These are phyloP conservation scores for Bactericera cockerelli DNA, from an alignment of 1,140 invertebrate genomes.

Conservation along the genomic window DNA sequence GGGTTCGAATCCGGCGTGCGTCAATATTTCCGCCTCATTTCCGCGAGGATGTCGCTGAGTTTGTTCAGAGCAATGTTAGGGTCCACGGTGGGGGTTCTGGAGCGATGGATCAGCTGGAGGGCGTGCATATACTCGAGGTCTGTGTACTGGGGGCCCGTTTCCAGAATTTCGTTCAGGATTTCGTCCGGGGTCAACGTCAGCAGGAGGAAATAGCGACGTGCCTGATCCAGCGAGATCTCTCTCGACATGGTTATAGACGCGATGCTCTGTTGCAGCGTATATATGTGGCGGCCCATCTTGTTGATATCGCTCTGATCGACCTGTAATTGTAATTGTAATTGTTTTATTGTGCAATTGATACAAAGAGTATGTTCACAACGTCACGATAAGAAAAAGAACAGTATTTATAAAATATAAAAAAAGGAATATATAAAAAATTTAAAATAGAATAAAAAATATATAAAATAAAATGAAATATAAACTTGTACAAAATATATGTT, in stretches of 20 bases:
- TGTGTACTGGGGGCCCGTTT: conserved; percentile 66
- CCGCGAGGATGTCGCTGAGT: not conserved
- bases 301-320: conserved; percentile 57
- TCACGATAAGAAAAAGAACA: no score
- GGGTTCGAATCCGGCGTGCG: no score
- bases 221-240: conserved; percentile 73
- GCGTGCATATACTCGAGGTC: conserved; percentile 75
- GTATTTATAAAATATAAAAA: no score
- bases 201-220: conserved; percentile 75
- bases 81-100: conserved; percentile 27
- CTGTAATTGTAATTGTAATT: no score
- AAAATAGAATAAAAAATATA: no score
- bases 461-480: no score
- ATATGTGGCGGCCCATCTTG: conserved; percentile 72
- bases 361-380: no score
- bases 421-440: no score
- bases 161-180: conserved; percentile 62
- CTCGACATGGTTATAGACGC: conserved; percentile 69
- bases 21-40: conserved; percentile 1
- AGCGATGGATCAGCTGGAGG: conserved; percentile 51
- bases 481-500: no score
- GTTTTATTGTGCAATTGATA: no score
- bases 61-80: not conserved
- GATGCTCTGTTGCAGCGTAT: conserved; percentile 68
- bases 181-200: conserved; percentile 75